Evolutionary conservation across 2,113 vertebrate genomes (phyloP).

Genomic region (Mustela nigripes): DNA sequence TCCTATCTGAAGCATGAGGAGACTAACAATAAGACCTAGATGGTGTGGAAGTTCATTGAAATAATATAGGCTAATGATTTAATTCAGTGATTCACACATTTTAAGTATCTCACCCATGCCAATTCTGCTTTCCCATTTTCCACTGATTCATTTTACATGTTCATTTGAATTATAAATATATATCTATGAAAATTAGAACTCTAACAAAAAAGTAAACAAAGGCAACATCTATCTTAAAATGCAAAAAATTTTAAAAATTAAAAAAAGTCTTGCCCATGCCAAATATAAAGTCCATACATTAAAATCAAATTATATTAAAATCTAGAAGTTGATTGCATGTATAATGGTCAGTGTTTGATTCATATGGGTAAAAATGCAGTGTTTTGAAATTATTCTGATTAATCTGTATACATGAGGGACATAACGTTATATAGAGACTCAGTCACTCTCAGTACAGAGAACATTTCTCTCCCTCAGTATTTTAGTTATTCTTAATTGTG

Average conservation of each 20-base stretch:
- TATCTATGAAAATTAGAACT: not conserved
- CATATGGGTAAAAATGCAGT: not conserved
- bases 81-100: not conserved
- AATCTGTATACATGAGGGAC: not conserved
- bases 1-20: not conserved
- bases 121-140: not conserved
- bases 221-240: not conserved
- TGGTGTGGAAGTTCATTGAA: not conserved
- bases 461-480: not conserved
- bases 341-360: not conserved
- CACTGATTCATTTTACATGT: not conserved
- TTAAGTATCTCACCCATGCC: not conserved
- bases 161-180: not conserved
- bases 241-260: not conserved
- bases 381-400: not conserved
- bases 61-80: not conserved
- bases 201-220: not conserved
- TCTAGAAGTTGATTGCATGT: not conserved
- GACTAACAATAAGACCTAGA: not conserved
- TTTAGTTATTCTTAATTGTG: not conserved
- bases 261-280: not conserved
- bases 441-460: not conserved
- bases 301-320: not conserved
- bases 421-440: not conserved
- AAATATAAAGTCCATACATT: not conserved